Base-by-base conservation (phyloP, 2,797 vertebrate genomes). In the Melanogrammus aeglefinus region DNA sequence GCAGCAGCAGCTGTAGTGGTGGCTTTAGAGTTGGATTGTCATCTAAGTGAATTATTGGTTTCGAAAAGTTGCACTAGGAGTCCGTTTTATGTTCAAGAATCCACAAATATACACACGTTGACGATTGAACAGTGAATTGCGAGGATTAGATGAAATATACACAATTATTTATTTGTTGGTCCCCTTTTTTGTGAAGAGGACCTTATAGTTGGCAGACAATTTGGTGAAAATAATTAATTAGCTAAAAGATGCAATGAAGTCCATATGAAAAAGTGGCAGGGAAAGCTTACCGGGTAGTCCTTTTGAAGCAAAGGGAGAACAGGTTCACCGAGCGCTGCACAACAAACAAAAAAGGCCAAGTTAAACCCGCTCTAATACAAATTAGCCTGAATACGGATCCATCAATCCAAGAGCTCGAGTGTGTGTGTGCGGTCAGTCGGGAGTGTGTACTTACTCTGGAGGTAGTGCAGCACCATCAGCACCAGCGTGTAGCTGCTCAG, bases 391-490 rank as follows among this genome's bases (percentile, higher is more conserved):
- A 70, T 12, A 31, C 4, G 27, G 33, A 9, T 24, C n/a, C 21
- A 66, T 66, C 63, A 27, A 41, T 9, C 72, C 72, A 36, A 44
- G 9, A 36, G 8, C n/a, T 73, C 75, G 57, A 6, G 9, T 35
- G 6, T 14, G 18, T 73, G 14, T 10, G 18, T 21, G 12, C 41
- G 21, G 38, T 24, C 24, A 75, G 66, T 82, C 73, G 5, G 5
- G 73, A 24, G 72, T 57, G 72, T 69, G 47, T 88, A 96, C 97
- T 96, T 92, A 99, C 98, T 98, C 93, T 99, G 98, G 92, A 99
- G 96, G 92, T 96, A 99, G 94, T 98, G 96, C 89, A 99, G 94
- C 89, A 96, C 96, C 98, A 99, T 97, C 91, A 99, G 92, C 73
- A 96, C 96, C 84, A 99, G 94, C 76, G 96, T 95, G 89, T 99